Conservation (phyloP, 2,797 vertebrate species). For the Philypnodon macrostomus region DNA sequence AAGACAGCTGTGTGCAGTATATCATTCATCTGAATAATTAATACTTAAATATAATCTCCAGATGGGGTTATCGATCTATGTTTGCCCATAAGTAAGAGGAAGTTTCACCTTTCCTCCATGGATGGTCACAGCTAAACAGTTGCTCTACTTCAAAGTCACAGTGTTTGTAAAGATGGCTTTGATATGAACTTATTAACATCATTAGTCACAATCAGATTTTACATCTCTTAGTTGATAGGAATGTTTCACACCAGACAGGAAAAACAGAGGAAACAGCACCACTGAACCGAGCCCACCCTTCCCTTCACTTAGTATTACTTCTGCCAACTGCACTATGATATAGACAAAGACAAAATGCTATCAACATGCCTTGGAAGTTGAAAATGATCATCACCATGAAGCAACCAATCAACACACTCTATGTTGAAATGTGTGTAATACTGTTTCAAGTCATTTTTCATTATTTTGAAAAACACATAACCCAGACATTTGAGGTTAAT, state of each 20-base stretch:
- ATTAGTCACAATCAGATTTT: slow-evolving; percentile 48
- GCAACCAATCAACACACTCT: too few species aligned
- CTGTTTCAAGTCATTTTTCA: background rate
- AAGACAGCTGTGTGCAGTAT: slow-evolving; percentile 21
- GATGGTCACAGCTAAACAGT: slow-evolving; percentile 44
- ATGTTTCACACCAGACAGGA: slow-evolving; percentile 24
- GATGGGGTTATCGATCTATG: slow-evolving; percentile 24
- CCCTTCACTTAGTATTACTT: slow-evolving; percentile 32
- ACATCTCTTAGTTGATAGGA: slow-evolving; percentile 33
- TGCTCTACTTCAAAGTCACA: slow-evolving; percentile 36
- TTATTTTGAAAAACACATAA: background rate
- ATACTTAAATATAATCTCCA: background rate
- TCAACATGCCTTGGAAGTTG: slow-evolving; percentile 5
- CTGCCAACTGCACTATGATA: slow-evolving; percentile 21
- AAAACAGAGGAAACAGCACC: slow-evolving; percentile 31
- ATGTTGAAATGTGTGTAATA: too few species aligned
- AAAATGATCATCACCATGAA: slow-evolving; percentile 17
- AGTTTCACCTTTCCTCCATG: slow-evolving; percentile 44
- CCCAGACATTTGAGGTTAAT: slow-evolving; percentile 3
- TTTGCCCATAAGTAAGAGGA: slow-evolving; percentile 33
- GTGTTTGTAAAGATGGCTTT: slow-evolving; percentile 23
- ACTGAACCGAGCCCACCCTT: slow-evolving; percentile 8
- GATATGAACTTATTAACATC: slow-evolving; percentile 46
- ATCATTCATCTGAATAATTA: slow-evolving; percentile 15
- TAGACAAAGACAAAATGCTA: slow-evolving; percentile 21